Evolutionary conservation across 2,113 vertebrate species (phyloP).

Genomic region (Anolis carolinensis): DNA sequence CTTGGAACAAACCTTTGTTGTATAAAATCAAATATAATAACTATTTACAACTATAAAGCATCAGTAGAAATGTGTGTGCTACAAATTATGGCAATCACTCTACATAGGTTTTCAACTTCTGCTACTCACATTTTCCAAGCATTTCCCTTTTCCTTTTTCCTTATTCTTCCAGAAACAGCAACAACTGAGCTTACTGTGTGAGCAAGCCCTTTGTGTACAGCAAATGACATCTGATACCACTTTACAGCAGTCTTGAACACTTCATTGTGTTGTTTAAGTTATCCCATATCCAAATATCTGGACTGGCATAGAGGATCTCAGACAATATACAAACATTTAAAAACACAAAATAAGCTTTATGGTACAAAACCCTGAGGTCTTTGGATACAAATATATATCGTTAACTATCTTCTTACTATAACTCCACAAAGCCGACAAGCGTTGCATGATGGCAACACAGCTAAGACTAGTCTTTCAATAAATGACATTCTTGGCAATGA

Average conservation of each 20-base stretch:
- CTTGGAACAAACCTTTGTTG: not conserved
- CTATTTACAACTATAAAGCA: not conserved
- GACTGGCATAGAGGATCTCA: slow-evolving; percentile 13
- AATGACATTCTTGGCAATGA: not conserved
- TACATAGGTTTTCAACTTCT: not conserved
- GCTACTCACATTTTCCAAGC: not conserved
- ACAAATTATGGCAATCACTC: not conserved
- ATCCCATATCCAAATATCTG: slow-evolving; percentile 13
- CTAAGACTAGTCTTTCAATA: not conserved
- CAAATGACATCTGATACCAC: not conserved
- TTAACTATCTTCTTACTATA: not conserved
- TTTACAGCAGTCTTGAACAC: not conserved
- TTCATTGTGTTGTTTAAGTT: slow-evolving; percentile 11
- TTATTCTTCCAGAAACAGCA: not conserved
- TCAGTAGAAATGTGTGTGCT: not conserved
- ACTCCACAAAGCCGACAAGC: not conserved
- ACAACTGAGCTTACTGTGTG: not conserved
- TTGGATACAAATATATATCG: no score
- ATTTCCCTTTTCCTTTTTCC: not conserved
- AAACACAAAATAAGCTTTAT: not conserved
- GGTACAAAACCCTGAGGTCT: no score
- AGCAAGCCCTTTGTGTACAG: slow-evolving; percentile 13
- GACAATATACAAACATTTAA: not conserved
- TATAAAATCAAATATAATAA: not conserved
- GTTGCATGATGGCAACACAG: no score